These are phyloP conservation scores for Notospermus geniculatus DNA, from an alignment of 1,140 invertebrate species.

Conservation along the genomic window DNA sequence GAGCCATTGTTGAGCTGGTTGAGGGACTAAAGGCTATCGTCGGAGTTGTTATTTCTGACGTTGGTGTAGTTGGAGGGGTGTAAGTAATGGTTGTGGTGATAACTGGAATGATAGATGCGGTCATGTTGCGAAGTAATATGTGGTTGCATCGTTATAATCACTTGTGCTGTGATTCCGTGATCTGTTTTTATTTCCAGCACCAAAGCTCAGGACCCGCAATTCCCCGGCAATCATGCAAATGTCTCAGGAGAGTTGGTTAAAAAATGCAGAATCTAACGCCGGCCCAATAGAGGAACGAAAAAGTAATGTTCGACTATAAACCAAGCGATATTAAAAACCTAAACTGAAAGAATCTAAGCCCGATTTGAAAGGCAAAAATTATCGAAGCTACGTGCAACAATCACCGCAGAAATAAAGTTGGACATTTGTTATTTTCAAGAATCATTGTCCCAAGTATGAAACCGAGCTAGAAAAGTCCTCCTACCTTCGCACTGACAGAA, in stretches of 20 bases:
- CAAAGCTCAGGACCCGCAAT: not conserved
- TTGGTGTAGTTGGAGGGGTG: not conserved
- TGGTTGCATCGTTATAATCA: not conserved
- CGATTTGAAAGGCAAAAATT: no score
- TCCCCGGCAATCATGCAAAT: not conserved
- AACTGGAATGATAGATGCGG: not conserved
- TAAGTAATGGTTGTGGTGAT: not conserved
- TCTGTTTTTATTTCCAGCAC: not conserved
- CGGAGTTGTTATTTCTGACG: conserved; percentile 6
- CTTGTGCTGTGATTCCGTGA: not conserved
- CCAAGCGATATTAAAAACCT: no score
- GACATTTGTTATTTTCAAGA: no score
- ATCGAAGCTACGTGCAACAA: no score
- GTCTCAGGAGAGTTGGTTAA: not conserved
- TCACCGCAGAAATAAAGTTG: no score
- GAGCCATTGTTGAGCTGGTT: not conserved
- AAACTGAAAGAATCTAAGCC: no score
- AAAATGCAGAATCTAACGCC: not conserved
- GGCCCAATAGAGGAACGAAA: not conserved
- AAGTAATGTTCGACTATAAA: no score
- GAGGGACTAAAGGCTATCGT: not conserved
- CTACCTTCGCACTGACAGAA: conserved; percentile 1
- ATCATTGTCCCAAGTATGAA: no score
- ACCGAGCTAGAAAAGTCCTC: not conserved
- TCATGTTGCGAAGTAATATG: no score